These are phyloP conservation scores for Drosophila sulfurigaster DNA, from an alignment of 1,140 invertebrate genomes.

Conservation along the genomic window DNA sequence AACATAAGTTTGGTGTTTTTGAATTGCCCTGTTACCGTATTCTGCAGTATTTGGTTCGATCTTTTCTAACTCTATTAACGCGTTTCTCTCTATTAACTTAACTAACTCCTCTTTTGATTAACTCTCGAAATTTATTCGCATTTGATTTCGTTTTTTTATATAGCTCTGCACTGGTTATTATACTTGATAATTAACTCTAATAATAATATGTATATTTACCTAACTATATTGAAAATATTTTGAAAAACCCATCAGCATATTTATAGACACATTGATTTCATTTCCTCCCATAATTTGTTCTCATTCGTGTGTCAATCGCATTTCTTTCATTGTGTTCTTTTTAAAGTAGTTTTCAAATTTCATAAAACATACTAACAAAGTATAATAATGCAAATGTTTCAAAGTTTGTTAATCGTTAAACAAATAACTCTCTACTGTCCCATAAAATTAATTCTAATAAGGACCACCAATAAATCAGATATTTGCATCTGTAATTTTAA, in stretches of 20 bases:
- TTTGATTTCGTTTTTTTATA: slow-evolving; percentile 54
- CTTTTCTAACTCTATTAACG: slow-evolving; percentile 18
- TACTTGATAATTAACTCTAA: slow-evolving; percentile 30
- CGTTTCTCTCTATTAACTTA: slow-evolving; percentile 38
- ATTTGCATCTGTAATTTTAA: too few relatives aligned
- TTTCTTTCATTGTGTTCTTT: slow-evolving; percentile 11
- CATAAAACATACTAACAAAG: slow-evolving; percentile 6
- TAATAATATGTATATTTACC: slow-evolving; percentile 45
- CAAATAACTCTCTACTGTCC: too few relatives aligned
- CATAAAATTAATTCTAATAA: too few relatives aligned
- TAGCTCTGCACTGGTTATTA: slow-evolving; percentile 80
- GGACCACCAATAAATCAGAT: too few relatives aligned
- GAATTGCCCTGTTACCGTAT: slow-evolving; percentile 37
- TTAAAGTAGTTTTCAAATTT: slow-evolving; percentile 5
- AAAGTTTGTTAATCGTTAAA: not conserved
- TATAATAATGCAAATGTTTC: not conserved
- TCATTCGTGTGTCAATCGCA: slow-evolving; percentile 11
- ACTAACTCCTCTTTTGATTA: slow-evolving; percentile 32
- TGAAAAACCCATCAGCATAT: slow-evolving; percentile 19
- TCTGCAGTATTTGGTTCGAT: slow-evolving; percentile 22
- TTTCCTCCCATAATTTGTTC: slow-evolving; percentile 23
- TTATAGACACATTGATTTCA: slow-evolving; percentile 32
- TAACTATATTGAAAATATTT: slow-evolving; percentile 46
- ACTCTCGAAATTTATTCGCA: slow-evolving; percentile 22
- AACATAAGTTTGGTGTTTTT: slow-evolving; percentile 39